Base-by-base conservation (phyloP, 2,113 vertebrate species). In the Cichladusa arquata region DNA sequence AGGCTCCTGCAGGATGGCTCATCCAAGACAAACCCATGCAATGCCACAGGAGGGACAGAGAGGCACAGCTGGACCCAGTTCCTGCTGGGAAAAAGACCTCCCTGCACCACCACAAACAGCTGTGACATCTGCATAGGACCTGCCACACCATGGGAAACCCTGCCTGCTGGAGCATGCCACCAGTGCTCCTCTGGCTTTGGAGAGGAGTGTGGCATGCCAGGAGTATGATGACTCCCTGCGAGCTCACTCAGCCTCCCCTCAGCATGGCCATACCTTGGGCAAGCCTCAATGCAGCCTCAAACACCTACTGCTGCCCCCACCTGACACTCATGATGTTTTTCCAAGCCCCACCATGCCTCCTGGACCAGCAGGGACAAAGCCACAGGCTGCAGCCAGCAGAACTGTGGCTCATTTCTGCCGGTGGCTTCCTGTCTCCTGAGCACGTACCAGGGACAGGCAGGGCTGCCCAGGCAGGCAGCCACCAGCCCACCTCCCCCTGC, bases 21-120 rank as follows among this genome's bases (percentile, higher is more conserved):
- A 3, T 54, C 60, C 4, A 7, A 69, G 76, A 64, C 8, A 5
- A 76, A 90, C 29, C 36, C 4, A 3, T 0, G 8, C 0, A 0
- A 60, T 4, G 12, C 60, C 81, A 62, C 34, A n/a, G 6, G 7
- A 81, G 22, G 82, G 28, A 47, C 20, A 47, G 45, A 26, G 42
- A 77, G 58, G 47, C 36, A 77, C 0, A 5, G 51, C 50, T 84
- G n/a, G 9, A 93, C n/a, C 19, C 0, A 18, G 38, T 62, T 48
- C 25, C 26, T 1, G 0, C 16, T 20, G 60, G 65, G 14, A 29
- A 60, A 31, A 47, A 3, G 2, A 60, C 8, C 24, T 57, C 47
- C 45, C 65, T 31, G 9, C 2, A 6, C 38, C 81, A 50, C 19
- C 16, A 13, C 4, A 5, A 20, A 25, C 15, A 66, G 66, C 42